phyloP scores from a whole-genome alignment of 1,140 invertebrate genomes.

The Oryctes rhinoceros region DNA sequence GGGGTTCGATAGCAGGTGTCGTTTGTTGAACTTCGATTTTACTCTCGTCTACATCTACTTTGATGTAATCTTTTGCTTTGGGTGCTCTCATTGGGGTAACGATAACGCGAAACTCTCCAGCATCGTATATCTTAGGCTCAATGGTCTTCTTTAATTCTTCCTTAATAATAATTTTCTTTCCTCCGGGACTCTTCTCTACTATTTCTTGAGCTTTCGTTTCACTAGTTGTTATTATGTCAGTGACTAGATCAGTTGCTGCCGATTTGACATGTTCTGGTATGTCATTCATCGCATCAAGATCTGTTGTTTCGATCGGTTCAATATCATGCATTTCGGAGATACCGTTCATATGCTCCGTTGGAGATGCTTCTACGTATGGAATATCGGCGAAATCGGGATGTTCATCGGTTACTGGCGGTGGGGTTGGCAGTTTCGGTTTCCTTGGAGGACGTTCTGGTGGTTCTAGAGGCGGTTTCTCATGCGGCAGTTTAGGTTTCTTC shows the following conservation, averaged over 20 bases:
- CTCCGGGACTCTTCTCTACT: conserved; percentile 45
- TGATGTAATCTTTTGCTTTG: conserved; percentile 52
- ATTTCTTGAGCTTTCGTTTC: conserved; percentile 45
- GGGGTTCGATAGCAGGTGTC: conserved; percentile 45
- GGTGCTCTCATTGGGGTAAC: conserved; percentile 52
- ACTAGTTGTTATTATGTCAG: conserved; percentile 42
- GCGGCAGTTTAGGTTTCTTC: conserved; percentile 47
- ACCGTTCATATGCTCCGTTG: conserved; percentile 21
- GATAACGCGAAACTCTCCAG: conserved; percentile 54
- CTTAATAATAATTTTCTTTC: conserved; percentile 45
- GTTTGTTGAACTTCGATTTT: conserved; percentile 45
- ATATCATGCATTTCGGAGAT: background rate
- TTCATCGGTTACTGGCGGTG: conserved; percentile 42
- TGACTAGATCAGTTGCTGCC: conserved; percentile 44
- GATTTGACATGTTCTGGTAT: conserved; percentile 27
- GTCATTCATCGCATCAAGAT: conserved; percentile 34
- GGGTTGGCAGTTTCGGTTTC: conserved; percentile 55
- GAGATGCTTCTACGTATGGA: conserved; percentile 54
- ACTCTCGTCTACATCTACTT: conserved; percentile 46
- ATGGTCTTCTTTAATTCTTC: conserved; percentile 54
- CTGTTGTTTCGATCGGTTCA: conserved; percentile 25
- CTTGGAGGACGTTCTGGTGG: conserved; percentile 47
- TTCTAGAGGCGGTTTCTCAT: conserved; percentile 48
- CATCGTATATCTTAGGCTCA: conserved; percentile 52
- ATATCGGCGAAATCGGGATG: conserved; percentile 50